Evolutionary conservation across 2,113 vertebrate species (phyloP).

Genomic region (Myiagra hebetior): DNA sequence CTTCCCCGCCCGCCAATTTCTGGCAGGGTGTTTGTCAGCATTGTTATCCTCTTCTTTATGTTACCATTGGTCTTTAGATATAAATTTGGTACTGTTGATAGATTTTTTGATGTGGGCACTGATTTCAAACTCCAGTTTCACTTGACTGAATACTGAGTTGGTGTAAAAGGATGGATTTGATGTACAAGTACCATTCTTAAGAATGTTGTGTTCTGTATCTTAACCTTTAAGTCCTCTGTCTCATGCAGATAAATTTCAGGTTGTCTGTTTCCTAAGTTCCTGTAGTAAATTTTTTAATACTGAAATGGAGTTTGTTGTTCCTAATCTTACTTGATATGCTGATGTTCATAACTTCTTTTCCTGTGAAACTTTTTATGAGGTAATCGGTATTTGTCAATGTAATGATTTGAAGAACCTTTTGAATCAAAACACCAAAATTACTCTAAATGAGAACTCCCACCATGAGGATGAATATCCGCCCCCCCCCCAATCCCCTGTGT

Average conservation of each 20-base stretch:
- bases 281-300: background rate
- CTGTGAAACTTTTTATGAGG: background rate
- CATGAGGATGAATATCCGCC: background rate
- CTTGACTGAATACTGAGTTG: background rate
- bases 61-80: background rate
- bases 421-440: background rate
- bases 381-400: background rate
- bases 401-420: background rate
- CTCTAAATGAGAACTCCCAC: background rate
- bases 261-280: background rate
- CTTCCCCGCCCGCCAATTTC: background rate
- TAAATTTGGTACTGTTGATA: background rate
- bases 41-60: background rate
- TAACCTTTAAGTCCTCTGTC: background rate
- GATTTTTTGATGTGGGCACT: background rate
- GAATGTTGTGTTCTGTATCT: background rate
- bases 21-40: background rate
- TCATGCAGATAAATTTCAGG: background rate
- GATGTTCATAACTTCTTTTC: background rate
- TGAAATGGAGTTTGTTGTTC: background rate
- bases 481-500: background rate
- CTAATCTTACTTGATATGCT: background rate
- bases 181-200: background rate
- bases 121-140: background rate
- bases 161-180: background rate